These are phyloP conservation scores for Psettodes erumei DNA, from an alignment of 2,113 vertebrate genomes.

Conservation along the genomic window DNA sequence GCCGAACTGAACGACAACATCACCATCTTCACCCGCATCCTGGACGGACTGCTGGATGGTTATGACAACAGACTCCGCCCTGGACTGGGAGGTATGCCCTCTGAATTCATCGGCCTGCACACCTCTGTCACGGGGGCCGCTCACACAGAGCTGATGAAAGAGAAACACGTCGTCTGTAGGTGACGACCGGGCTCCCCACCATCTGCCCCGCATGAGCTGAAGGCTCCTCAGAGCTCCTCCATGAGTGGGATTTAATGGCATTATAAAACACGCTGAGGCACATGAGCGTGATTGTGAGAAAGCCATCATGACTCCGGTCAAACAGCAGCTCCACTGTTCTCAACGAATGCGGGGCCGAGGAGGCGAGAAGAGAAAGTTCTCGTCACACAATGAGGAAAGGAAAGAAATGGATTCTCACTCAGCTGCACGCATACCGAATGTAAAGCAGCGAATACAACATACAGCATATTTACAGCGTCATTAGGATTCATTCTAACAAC, in stretches of 20 bases:
- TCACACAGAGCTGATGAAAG: too few relatives aligned
- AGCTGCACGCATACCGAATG: neutral
- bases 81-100: conserved; percentile 89
- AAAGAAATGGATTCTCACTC: neutral
- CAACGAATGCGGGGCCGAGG: conserved; percentile 19
- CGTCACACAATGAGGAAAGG: neutral
- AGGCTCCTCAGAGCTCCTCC: conserved; percentile 33
- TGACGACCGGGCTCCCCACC: too few relatives aligned
- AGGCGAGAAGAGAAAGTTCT: neutral
- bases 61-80: conserved; percentile 97
- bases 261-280: conserved; percentile 20
- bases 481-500: neutral
- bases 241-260: conserved; percentile 62
- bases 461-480: neutral
- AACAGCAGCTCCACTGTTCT: conserved; percentile 61
- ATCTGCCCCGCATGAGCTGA: too few relatives aligned
- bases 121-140: neutral
- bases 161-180: neutral
- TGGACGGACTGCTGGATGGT: conserved; percentile 94
- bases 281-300: conserved; percentile 67
- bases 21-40: conserved; percentile 95
- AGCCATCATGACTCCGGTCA: conserved; percentile 40
- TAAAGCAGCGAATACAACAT: conserved; percentile 5
- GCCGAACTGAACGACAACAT: conserved; percentile 93
- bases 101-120: neutral